phyloP scores from a whole-genome alignment of 2,888 invertebrate genomes.

The Drosophila fulvimacula region DNA sequence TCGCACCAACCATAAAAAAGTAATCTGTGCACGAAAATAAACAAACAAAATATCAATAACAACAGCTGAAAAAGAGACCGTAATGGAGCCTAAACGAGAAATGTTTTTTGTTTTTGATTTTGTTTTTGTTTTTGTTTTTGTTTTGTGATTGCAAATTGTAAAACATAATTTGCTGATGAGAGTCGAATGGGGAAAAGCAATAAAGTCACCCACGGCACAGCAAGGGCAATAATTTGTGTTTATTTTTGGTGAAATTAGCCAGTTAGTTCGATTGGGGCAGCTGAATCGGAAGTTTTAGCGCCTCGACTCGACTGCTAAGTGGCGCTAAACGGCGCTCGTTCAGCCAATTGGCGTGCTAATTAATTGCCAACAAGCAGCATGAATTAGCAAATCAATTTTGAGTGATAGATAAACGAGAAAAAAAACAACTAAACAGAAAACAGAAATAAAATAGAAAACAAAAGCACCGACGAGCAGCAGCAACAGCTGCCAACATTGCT shows the following conservation, averaged over 20 bases:
- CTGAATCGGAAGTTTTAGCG: slow-evolving; percentile 29
- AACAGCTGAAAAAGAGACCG: slow-evolving; percentile 9
- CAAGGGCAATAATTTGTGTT: slow-evolving; percentile 16
- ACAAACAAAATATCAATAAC: slow-evolving; percentile 16
- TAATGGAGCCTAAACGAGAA: slow-evolving; percentile 42
- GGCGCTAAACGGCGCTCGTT: slow-evolving; percentile 56
- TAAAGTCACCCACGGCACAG: not conserved
- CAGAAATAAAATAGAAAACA: slow-evolving; percentile 4
- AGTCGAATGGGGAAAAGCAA: slow-evolving; percentile 5
- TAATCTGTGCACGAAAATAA: slow-evolving; percentile 27
- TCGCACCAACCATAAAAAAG: slow-evolving; percentile 30
- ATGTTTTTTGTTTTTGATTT: slow-evolving; percentile 18
- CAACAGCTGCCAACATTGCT: slow-evolving; percentile 37
- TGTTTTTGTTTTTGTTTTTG: slow-evolving; percentile 32
- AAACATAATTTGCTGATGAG: slow-evolving; percentile 23
- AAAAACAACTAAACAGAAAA: slow-evolving; percentile 3
- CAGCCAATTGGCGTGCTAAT: slow-evolving; percentile 63
- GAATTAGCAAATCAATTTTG: slow-evolving; percentile 72
- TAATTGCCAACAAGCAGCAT: slow-evolving; percentile 56
- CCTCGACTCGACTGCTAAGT: slow-evolving; percentile 47
- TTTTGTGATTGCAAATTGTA: slow-evolving; percentile 13
- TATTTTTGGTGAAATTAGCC: slow-evolving; percentile 15
- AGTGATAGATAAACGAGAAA: slow-evolving; percentile 48
- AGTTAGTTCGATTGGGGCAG: slow-evolving; percentile 29
- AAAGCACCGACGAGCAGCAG: slow-evolving; percentile 8